Evolutionary conservation across 2,797 vertebrate species (phyloP).

Genomic region (Helicolenus hilgendorfi): DNA sequence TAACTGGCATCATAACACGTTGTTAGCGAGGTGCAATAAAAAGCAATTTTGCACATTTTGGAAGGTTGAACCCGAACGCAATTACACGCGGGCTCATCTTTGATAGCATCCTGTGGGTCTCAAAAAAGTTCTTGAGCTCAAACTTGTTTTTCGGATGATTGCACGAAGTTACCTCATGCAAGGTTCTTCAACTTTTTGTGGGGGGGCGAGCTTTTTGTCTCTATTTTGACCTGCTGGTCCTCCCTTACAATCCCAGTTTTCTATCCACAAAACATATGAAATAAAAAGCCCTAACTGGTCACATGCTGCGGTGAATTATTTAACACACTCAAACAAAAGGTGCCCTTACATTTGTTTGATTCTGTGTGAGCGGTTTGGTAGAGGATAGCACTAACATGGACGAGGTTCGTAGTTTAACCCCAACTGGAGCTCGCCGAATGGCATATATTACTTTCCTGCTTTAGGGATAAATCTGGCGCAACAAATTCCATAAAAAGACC

Average conservation of each 20-base stretch:
- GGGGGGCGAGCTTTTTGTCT: slow-evolving; percentile 26
- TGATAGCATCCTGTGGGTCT: slow-evolving; percentile 54
- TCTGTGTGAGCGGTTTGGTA: neutral
- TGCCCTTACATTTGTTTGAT: slow-evolving; percentile 3
- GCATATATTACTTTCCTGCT: neutral
- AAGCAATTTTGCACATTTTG: slow-evolving; percentile 26
- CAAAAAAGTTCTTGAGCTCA: slow-evolving; percentile 48
- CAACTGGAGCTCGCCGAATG: neutral
- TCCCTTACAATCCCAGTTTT: slow-evolving; percentile 12
- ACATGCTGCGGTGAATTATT: slow-evolving; percentile 27
- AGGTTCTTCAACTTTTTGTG: slow-evolving; percentile 42
- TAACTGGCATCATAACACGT: neutral
- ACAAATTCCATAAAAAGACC: neutral
- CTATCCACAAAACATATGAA: slow-evolving; percentile 17
- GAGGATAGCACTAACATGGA: neutral
- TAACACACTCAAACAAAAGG: slow-evolving; percentile 43
- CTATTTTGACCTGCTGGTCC: slow-evolving; percentile 19
- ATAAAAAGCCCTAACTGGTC: slow-evolving; percentile 14
- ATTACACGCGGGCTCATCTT: slow-evolving; percentile 30
- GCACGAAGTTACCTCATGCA: slow-evolving; percentile 72
- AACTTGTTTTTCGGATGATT: slow-evolving; percentile 63
- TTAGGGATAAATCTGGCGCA: neutral
- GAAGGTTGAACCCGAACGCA: slow-evolving; percentile 23
- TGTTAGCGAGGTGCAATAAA: neutral
- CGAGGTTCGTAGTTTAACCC: neutral